Base-by-base conservation (phyloP, 2,888 invertebrate genomes). In the Phania funesta region DNA sequence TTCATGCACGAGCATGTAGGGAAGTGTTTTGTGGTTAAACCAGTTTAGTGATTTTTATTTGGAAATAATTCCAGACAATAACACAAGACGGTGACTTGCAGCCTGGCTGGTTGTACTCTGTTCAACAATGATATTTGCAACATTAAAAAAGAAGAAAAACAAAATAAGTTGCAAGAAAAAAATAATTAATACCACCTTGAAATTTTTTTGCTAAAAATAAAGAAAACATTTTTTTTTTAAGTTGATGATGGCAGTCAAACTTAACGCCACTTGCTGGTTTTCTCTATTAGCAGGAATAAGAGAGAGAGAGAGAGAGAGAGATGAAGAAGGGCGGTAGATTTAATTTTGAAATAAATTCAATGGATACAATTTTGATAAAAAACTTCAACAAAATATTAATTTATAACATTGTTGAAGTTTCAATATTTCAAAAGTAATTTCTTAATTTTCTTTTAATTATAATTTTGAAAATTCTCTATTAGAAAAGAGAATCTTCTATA, bases 1-100 rank as follows among this genome's bases (percentile, higher is more conserved):
- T 56, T 64, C 24, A 62, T 54, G 67, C 50, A 64, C 8, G 64
- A 73, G 62, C 56, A 62, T 60, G 60, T 46, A 22, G 52, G n/a
- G 50, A 68, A 82, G 74, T 71, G 58, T 60, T 64, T 78, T 82
- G 82, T 67, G 82, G 78, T 82, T 74, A 78, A 82, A 82, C 82
- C 78, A 82, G 82, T 82, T 82, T 78, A 74, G 68, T 52, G 82
- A 82, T 78, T 78, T 60, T 78, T 54, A 52, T 78, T 78, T 78
- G 44, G 16, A 74, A 64, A 77, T 44, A 20, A 35, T 44, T 41
- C 32, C 7, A 24, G 13, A 7, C 2, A 29, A 29, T 6, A 29
- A 29, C 29, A 29, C 4, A 29, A 29, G 7, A n/a, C n/a, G n/a
- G n/a, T n/a, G 9, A 6, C n/a, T 46, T 48, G n/a, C 3, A 16